These are phyloP conservation scores for Diorhabda sublineata DNA, from an alignment of 1,140 invertebrate genomes.

Conservation along the genomic window DNA sequence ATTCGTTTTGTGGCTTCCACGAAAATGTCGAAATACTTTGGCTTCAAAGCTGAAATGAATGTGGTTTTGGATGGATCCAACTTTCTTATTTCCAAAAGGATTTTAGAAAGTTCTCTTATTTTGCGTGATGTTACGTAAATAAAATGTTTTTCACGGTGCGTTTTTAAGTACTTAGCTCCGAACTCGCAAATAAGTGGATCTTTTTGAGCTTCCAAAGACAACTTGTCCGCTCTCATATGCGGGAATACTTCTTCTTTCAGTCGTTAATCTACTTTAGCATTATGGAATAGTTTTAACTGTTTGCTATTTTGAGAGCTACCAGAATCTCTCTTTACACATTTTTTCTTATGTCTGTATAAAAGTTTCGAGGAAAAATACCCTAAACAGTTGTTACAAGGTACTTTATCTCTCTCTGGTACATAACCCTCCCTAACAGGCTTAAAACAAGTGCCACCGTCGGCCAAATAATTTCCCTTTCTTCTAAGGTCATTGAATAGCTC, in stretches of 20 bases:
- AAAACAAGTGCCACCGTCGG: neutral
- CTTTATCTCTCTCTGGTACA: neutral
- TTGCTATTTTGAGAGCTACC: neutral
- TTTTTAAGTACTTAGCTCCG: constrained; percentile 37
- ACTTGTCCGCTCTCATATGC: constrained; percentile 22
- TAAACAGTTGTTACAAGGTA: constrained; percentile 8
- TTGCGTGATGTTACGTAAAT: constrained; percentile 34
- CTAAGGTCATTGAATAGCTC: constrained; percentile 6
- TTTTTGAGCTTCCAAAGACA: constrained; percentile 29
- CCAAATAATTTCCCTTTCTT: constrained; percentile 13
- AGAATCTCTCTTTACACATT: neutral
- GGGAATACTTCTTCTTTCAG: constrained; percentile 24
- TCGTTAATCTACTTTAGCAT: constrained; percentile 1
- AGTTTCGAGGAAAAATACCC: constrained; percentile 10
- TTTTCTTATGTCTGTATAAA: constrained; percentile 16
- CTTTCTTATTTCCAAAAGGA: constrained; percentile 35
- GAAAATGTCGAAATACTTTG: constrained; percentile 29
- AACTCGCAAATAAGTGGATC: constrained; percentile 37
- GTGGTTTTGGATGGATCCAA: constrained; percentile 27
- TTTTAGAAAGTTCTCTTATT: constrained; percentile 37
- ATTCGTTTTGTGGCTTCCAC: constrained; percentile 25
- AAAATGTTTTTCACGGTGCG: constrained; percentile 37
- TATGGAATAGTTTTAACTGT: constrained; percentile 7
- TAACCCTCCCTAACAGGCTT: constrained; percentile 8
- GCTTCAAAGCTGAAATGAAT: constrained; percentile 30